Conservation (phyloP, 2,113 vertebrate species). For the Ahaetulla prasina region DNA sequence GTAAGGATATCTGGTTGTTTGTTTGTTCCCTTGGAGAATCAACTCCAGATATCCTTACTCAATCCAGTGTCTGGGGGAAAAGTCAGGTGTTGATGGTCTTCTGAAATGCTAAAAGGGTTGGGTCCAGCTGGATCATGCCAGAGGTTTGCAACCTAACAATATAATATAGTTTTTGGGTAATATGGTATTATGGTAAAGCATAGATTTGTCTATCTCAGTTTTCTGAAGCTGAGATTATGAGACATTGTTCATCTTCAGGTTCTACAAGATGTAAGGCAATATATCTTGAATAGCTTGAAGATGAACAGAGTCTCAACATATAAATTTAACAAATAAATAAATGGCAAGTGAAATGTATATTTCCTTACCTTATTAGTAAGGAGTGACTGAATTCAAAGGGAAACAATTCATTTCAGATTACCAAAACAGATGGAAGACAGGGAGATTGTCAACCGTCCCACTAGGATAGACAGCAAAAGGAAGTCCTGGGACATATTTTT, state of each 20-base stretch:
- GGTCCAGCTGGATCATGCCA: background rate
- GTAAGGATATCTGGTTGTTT: background rate
- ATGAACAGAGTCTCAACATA: background rate
- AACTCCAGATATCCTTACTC: background rate
- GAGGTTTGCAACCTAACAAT: background rate
- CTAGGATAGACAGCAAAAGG: too few relatives aligned
- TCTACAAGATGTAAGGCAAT: background rate
- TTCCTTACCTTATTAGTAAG: background rate
- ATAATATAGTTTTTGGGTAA: background rate
- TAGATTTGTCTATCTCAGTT: background rate
- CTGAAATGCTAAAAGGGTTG: background rate
- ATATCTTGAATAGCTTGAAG: background rate
- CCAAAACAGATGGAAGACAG: background rate
- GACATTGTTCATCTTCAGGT: background rate
- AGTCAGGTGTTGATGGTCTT: background rate
- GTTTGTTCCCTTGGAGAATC: background rate
- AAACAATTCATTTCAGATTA: background rate
- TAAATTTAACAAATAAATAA: background rate
- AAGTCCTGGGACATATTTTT: too few relatives aligned
- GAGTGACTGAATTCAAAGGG: background rate
- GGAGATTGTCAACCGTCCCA: background rate
- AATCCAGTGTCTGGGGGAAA: background rate
- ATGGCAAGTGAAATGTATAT: background rate
- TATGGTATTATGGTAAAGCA: background rate
- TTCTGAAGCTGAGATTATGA: background rate